Percentiles rank a stretch among this genome's conserved stretches.
Evolutionary conservation across 53 echinoderm and acorn worm species (phyloP).

Genomic region (Zoroaster sp.): DNA sequence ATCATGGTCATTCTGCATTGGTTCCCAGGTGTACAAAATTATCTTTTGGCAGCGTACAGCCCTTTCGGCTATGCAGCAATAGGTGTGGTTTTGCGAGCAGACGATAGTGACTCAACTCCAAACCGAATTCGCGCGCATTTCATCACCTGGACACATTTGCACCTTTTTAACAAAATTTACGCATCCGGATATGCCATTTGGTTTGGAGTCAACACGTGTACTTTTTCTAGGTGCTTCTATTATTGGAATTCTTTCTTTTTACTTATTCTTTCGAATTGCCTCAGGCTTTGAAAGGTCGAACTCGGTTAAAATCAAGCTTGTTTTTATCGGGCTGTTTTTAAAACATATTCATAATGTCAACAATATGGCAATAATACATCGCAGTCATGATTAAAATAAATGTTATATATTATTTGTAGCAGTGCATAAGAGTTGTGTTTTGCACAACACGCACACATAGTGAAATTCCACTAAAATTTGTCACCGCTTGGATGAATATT

Average conservation of each 20-base stretch:
- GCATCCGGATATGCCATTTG: constrained; percentile 55
- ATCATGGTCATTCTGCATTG: constrained; percentile 19
- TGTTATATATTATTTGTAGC: not conserved
- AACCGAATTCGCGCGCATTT: constrained; percentile 46
- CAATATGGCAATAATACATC: not conserved
- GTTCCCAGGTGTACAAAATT: constrained; percentile 25
- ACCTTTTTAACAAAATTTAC: constrained; percentile 55
- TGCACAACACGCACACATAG: no score
- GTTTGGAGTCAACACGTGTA: constrained; percentile 54
- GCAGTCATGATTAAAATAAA: not conserved
- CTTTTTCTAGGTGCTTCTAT: constrained; percentile 35
- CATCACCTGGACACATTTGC: constrained; percentile 56
- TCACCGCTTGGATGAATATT: no score
- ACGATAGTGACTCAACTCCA: constrained; percentile 49
- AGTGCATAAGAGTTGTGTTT: no score
- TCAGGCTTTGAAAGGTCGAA: constrained; percentile 44
- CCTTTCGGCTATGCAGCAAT: not conserved
- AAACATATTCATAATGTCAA: constrained; percentile 27
- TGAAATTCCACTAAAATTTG: no score
- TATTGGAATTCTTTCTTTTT: constrained; percentile 8
- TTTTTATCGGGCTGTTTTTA: constrained; percentile 10
- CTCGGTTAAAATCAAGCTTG: constrained; percentile 43
- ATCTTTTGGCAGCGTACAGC: not conserved
- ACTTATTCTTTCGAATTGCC: constrained; percentile 10
- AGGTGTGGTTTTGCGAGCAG: constrained; percentile 46